phyloP scores from a whole-genome alignment of 1,140 invertebrate species.

The Nymphalis io region DNA sequence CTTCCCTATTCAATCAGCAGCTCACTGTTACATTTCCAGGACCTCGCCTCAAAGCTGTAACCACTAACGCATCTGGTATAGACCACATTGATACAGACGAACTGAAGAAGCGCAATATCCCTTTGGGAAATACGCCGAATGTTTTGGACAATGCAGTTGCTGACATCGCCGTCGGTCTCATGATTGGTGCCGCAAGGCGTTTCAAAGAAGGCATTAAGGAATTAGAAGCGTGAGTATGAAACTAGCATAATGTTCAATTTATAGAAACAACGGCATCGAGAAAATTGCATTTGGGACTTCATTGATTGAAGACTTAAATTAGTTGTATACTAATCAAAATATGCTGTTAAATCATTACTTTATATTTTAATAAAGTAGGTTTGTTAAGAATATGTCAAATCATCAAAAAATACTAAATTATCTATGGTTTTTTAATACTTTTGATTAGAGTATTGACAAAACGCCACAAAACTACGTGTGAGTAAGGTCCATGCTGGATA shows the following conservation, averaged over 20 bases:
- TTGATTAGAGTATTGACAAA: too few species aligned
- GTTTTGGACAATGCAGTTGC: conserved; percentile 91
- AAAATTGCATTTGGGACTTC: too few species aligned
- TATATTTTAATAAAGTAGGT: too few species aligned
- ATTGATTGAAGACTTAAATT: too few species aligned
- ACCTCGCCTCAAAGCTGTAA: conserved; percentile 89
- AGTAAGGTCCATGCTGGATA: too few species aligned
- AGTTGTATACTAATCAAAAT: too few species aligned
- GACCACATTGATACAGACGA: conserved; percentile 86
- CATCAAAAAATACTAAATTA: too few species aligned
- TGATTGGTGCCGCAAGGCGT: conserved; percentile 87
- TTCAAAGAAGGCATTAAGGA: conserved; percentile 86
- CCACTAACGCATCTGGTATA: conserved; percentile 93
- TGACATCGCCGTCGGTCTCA: conserved; percentile 89
- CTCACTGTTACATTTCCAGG: conserved; percentile 78
- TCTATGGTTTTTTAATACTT: too few species aligned
- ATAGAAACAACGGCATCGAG: background rate
- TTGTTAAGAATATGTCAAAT: too few species aligned
- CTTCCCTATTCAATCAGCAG: too few species aligned
- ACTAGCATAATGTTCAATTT: background rate
- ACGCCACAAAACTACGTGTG: too few species aligned
- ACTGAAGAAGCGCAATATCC: conserved; percentile 84
- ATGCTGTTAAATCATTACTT: too few species aligned
- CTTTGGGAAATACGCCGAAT: conserved; percentile 89
- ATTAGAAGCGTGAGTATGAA: conserved; percentile 83